Evolutionary conservation across 2,888 invertebrate species (phyloP).

Genomic region (Aporophyla nigra): DNA sequence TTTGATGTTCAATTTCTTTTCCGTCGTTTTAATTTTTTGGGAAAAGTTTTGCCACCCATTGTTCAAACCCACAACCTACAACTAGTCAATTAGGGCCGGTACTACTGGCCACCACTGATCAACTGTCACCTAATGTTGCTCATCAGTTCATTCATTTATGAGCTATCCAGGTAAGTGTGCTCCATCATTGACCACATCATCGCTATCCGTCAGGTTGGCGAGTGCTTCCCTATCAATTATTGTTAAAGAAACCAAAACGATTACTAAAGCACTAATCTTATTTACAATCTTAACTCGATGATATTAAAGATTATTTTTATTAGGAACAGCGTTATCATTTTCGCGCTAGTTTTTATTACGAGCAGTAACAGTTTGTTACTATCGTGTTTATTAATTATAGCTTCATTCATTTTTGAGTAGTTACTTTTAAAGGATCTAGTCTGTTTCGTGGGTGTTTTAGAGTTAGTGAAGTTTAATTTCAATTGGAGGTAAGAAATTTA

Average conservation of each 20-base stretch:
- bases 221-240: background rate
- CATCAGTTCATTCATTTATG: background rate
- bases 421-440: background rate
- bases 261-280: conserved; percentile 22
- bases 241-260: background rate
- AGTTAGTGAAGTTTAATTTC: background rate
- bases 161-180: background rate
- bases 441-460: no score
- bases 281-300: conserved; percentile 25
- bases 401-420: conserved; percentile 10
- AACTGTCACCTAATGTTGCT: background rate
- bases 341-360: conserved; percentile 20
- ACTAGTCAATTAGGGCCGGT: no score
- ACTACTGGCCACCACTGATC: no score
- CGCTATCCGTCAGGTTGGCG: background rate
- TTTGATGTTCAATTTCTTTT: no score
- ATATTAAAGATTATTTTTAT: conserved; percentile 27
- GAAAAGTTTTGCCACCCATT: no score
- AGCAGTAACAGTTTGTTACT: conserved; percentile 23
- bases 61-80: no score
- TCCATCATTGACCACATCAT: background rate
- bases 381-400: conserved; percentile 17
- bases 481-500: background rate
- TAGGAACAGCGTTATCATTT: conserved; percentile 27
- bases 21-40: no score